Percentiles rank a stretch among this genome's conserved stretches.
These are phyloP conservation scores for Gymnobelideus leadbeateri DNA, from an alignment of 2,113 vertebrate species.

Conservation along the genomic window DNA sequence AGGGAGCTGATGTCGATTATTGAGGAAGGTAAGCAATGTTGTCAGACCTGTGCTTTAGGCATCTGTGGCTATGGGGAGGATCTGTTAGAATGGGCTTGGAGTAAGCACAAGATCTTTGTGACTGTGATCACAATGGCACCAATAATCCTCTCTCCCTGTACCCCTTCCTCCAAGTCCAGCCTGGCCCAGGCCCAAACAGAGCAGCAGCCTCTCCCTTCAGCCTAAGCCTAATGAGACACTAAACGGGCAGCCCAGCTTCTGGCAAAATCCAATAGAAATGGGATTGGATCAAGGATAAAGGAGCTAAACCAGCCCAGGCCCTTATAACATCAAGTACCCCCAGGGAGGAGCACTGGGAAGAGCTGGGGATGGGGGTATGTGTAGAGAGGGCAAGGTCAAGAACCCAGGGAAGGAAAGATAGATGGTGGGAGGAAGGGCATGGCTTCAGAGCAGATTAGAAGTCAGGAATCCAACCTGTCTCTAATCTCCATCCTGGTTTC, in stretches of 20 bases:
- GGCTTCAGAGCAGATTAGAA: not conserved
- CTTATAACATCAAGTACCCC: not conserved
- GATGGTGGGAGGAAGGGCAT: not conserved
- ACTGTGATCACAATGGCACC: not conserved
- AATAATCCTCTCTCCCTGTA: not conserved
- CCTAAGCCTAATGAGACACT: not conserved
- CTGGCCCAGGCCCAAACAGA: conserved; percentile 29
- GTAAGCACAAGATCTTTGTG: not conserved
- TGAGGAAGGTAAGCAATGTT: not conserved
- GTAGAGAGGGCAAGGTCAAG: not conserved
- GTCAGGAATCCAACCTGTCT: not conserved
- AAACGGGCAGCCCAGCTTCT: not conserved
- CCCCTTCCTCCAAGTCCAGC: not conserved
- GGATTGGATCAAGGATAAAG: conserved; percentile 2
- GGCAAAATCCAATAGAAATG: conserved; percentile 2
- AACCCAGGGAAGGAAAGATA: not conserved
- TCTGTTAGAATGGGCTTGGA: not conserved
- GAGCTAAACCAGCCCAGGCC: not conserved
- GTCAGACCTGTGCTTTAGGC: not conserved
- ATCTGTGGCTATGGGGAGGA: not conserved
- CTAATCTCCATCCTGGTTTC: not conserved
- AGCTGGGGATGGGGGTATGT: not conserved
- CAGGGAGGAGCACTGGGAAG: not conserved
- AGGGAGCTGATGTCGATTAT: not conserved
- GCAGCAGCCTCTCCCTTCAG: not conserved